Conservation (phyloP, 2,797 vertebrate genomes). For the Dendrocincla fuliginosa region DNA sequence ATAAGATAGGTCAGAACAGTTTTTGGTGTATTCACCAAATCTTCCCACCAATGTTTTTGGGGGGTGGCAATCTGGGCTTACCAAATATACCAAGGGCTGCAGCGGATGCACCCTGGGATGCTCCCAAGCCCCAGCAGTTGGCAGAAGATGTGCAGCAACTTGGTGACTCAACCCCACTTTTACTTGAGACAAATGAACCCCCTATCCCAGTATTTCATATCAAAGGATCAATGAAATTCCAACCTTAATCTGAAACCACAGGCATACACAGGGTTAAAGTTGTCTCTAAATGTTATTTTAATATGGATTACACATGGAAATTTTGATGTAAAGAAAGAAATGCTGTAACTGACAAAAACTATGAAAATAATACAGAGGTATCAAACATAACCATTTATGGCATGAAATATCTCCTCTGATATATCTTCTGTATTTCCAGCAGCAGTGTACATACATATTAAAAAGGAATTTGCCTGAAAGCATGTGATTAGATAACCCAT, state of each 20-base stretch:
- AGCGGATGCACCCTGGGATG: background rate
- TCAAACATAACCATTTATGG: background rate
- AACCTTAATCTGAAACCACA: background rate
- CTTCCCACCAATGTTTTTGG: background rate
- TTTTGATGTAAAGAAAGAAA: background rate
- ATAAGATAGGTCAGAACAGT: background rate
- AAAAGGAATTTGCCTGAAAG: constrained; percentile 63
- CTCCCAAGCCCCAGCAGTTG: background rate
- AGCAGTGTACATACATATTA: constrained; percentile 56
- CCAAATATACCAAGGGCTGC: background rate
- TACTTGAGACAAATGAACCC: background rate
- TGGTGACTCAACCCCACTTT: background rate
- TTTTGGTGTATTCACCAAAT: background rate
- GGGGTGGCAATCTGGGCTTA: background rate
- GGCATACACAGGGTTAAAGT: background rate
- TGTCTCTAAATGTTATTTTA: background rate
- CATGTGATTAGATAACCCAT: constrained; percentile 54
- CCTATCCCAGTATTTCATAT: background rate
- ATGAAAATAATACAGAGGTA: background rate
- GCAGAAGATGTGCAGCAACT: background rate
- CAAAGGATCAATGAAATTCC: background rate
- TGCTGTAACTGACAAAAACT: background rate
- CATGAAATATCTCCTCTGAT: constrained; percentile 37
- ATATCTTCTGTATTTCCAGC: constrained; percentile 14
- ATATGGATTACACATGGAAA: background rate